A percentile compares a stretch with the other conserved stretches of the same genome.
These are phyloP conservation scores for Pseudanteris insignis DNA, from an alignment of 2,888 invertebrate species.

Conservation along the genomic window DNA sequence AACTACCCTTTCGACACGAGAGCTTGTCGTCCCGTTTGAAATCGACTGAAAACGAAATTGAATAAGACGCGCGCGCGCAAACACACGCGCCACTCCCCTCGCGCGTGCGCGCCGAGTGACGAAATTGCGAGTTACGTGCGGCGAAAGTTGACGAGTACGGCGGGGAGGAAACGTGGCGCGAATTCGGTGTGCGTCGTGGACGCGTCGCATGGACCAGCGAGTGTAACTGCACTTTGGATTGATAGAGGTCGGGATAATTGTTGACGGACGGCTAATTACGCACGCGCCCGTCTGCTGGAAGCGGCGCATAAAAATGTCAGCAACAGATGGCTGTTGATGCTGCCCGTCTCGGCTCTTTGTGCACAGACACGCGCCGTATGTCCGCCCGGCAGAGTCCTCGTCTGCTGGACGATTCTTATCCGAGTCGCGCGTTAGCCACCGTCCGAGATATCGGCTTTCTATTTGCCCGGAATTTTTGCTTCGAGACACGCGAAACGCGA, in stretches of 20 bases:
- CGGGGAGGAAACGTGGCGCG: conserved; percentile 6
- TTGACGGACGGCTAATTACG: conserved; percentile 40
- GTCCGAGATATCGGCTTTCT: conserved; percentile 36
- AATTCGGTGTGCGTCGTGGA: not conserved
- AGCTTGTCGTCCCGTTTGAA: too few relatives aligned
- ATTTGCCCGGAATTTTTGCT: conserved; percentile 38
- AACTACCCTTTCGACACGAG: too few relatives aligned
- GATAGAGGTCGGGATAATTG: conserved; percentile 7
- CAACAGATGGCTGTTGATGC: conserved; percentile 47
- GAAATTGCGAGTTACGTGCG: conserved; percentile 13
- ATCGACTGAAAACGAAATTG: too few relatives aligned
- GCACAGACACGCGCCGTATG: conserved; percentile 46
- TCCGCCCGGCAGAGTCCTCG: conserved; percentile 29
- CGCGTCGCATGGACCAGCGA: conserved; percentile 9
- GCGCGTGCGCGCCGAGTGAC: too few relatives aligned
- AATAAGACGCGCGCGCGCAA: too few relatives aligned
- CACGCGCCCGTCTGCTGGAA: conserved; percentile 33
- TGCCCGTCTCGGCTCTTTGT: conserved; percentile 43
- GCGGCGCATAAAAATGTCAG: conserved; percentile 44
- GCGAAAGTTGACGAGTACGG: too few relatives aligned
- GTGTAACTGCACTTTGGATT: conserved; percentile 10
- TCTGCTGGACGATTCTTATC: conserved; percentile 29
- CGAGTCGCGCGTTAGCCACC: conserved; percentile 20
- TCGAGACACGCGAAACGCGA: conserved; percentile 34
- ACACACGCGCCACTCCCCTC: too few relatives aligned